A percentile compares a stretch with the other conserved stretches of the same genome.
These are phyloP conservation scores for Lepidurus couesii DNA, from an alignment of 1,140 invertebrate genomes.

Conservation along the genomic window DNA sequence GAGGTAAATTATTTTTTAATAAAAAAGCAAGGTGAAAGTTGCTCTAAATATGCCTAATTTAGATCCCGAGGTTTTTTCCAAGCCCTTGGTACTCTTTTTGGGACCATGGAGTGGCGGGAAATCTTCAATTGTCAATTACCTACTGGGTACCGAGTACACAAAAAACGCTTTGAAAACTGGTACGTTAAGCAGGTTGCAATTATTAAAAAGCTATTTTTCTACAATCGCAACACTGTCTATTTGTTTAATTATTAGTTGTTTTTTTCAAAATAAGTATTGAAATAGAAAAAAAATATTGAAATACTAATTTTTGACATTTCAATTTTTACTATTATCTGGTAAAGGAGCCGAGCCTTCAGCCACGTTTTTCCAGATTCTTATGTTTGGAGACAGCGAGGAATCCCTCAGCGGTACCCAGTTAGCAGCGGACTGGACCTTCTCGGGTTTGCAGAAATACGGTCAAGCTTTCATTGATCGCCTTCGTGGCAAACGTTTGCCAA, in stretches of 20 bases:
- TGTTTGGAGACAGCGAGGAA: conserved; percentile 77
- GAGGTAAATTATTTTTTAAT: conserved; percentile 49
- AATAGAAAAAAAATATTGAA: background rate
- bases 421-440: conserved; percentile 87
- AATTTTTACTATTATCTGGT: background rate
- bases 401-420: conserved; percentile 84
- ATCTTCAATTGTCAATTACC: conserved; percentile 88
- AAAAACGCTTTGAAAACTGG: conserved; percentile 76
- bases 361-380: conserved; percentile 87
- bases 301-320: background rate
- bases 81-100: conserved; percentile 86
- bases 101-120: conserved; percentile 94
- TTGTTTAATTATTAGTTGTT: background rate
- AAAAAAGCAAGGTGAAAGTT: background rate
- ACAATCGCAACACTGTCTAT: background rate
- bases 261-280: background rate
- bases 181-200: conserved; percentile 45
- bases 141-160: conserved; percentile 78
- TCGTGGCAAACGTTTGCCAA: conserved; percentile 71
- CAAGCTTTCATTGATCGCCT: conserved; percentile 84
- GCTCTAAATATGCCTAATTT: conserved; percentile 29
- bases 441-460: conserved; percentile 88
- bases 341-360: conserved; percentile 86
- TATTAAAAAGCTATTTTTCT: background rate
- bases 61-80: conserved; percentile 92